Evolutionary conservation across 2,113 vertebrate genomes (phyloP).

Genomic region (Myrmecobius fasciatus): DNA sequence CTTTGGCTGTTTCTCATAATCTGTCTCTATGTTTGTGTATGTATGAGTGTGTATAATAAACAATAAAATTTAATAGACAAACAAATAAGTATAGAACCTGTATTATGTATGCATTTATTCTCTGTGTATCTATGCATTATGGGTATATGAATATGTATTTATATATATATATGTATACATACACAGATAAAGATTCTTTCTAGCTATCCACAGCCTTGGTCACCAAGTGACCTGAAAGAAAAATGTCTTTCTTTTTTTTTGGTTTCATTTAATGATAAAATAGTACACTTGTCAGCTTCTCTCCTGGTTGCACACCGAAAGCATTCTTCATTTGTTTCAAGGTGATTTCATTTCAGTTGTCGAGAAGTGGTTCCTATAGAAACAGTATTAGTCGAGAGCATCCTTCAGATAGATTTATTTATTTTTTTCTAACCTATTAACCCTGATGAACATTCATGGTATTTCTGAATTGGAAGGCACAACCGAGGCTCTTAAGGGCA

Average conservation of each 20-base stretch:
- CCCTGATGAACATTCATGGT: not conserved
- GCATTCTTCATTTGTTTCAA: conserved; percentile 65
- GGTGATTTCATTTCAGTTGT: conserved; percentile 66
- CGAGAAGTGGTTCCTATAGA: conserved; percentile 73
- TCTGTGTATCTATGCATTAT: not conserved
- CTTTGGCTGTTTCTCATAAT: not conserved
- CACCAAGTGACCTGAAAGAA: not conserved
- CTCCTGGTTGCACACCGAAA: not conserved
- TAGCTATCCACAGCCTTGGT: not conserved
- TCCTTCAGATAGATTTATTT: conserved; percentile 46
- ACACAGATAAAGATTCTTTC: not conserved
- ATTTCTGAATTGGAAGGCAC: not conserved
- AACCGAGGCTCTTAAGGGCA: not conserved
- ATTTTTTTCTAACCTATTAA: not conserved
- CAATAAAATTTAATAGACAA: too few species aligned
- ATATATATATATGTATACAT: too few species aligned
- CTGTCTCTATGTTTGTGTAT: not conserved
- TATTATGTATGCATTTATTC: not conserved
- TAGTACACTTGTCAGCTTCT: conserved; percentile 15
- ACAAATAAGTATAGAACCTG: too few species aligned
- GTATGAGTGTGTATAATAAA: too few species aligned
- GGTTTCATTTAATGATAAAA: conserved; percentile 13
- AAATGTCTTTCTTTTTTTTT: conserved; percentile 2
- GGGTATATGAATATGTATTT: not conserved
- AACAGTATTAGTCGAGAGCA: conserved; percentile 54